Percentiles rank a stretch among this genome's conserved stretches.
These are phyloP conservation scores for Ctenodactylus gundi DNA, from an alignment of 2,113 vertebrate species.

Conservation along the genomic window DNA sequence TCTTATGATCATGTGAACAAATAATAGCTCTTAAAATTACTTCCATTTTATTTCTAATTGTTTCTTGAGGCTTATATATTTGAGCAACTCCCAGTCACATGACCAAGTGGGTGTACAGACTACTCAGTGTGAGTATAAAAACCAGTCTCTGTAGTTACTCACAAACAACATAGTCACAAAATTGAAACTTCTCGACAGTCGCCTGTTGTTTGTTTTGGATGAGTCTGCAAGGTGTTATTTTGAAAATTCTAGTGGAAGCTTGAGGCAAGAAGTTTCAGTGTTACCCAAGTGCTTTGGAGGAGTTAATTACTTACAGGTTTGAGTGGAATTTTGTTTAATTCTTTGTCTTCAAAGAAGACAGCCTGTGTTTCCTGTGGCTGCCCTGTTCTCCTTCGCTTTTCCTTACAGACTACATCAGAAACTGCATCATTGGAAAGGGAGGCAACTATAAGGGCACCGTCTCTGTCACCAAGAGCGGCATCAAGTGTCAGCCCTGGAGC, in stretches of 20 bases:
- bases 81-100: not conserved
- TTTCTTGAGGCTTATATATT: not conserved
- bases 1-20: too few relatives aligned
- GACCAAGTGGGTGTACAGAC: not conserved
- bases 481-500: constrained; percentile 96
- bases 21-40: not conserved
- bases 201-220: not conserved
- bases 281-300: constrained; percentile 11
- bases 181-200: constrained; percentile 5
- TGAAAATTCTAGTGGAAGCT: constrained; percentile 24
- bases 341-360: not conserved
- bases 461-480: constrained; percentile 92
- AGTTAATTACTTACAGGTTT: constrained; percentile 12
- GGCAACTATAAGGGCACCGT: constrained; percentile 93
- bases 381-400: constrained; percentile 22
- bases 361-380: not conserved
- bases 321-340: not conserved
- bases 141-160: not conserved
- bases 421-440: constrained; percentile 96
- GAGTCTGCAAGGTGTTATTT: constrained; percentile 27
- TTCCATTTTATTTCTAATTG: constrained; percentile 16
- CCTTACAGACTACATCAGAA: constrained; percentile 91
- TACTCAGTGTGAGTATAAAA: not conserved
- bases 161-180: not conserved
- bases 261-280: constrained; percentile 38